Percentiles rank a stretch among this genome's conserved stretches.
phyloP scores from a whole-genome alignment of 2,797 vertebrate genomes.

The Manis javanica region DNA sequence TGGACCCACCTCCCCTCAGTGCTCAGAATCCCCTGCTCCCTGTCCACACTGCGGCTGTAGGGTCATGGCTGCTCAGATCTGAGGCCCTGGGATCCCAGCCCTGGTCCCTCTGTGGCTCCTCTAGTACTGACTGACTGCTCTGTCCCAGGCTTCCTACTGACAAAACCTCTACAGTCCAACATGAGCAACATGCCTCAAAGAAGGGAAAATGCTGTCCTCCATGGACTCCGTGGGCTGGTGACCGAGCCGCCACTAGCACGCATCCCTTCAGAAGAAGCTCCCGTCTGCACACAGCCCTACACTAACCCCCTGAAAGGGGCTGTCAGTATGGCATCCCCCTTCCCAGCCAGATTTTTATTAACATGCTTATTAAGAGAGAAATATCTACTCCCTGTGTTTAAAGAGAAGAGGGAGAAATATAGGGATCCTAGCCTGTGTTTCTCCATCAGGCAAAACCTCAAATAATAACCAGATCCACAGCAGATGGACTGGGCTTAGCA shows the following conservation, averaged over 20 bases:
- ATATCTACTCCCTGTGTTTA: not conserved
- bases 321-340: not conserved
- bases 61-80: not conserved
- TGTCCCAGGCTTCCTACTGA: not conserved
- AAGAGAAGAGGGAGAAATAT: slow-evolving; percentile 1
- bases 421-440: slow-evolving; percentile 28
- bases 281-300: not conserved
- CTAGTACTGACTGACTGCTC: not conserved
- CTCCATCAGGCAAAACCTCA: slow-evolving; percentile 45
- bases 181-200: not conserved
- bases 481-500: slow-evolving; percentile 66
- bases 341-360: slow-evolving; percentile 15
- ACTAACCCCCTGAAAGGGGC: not conserved
- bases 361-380: slow-evolving; percentile 59
- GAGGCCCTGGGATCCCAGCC: not conserved
- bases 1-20: not conserved
- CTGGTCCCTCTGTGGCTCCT: not conserved
- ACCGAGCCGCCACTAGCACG: fast-evolving
- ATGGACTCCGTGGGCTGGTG: not conserved
- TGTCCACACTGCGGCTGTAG: not conserved
- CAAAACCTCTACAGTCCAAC: not conserved
- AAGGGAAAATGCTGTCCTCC: not conserved
- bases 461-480: slow-evolving; percentile 65
- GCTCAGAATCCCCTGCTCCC: not conserved
- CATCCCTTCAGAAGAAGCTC: not conserved